phyloP scores from a whole-genome alignment of 1,140 invertebrate species.

The Vollenhovia emeryi region DNA sequence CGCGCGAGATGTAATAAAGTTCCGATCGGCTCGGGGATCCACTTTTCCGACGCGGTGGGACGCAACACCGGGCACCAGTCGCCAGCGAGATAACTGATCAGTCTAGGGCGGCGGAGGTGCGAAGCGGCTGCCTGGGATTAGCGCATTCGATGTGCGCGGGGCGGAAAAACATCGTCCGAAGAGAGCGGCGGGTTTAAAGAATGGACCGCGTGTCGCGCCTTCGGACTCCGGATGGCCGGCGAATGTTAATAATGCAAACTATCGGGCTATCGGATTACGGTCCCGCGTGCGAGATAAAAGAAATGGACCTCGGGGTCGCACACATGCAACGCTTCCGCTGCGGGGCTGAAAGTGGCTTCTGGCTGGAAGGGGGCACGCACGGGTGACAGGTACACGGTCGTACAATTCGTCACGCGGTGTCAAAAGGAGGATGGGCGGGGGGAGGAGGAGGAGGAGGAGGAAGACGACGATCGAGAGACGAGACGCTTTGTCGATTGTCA shows the following conservation, averaged over 20 bases:
- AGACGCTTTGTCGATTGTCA: slow-evolving; percentile 60
- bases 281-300: background rate
- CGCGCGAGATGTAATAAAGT: slow-evolving; percentile 31
- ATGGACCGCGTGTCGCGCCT: background rate
- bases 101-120: background rate
- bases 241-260: background rate
- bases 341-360: background rate
- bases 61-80: background rate
- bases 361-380: background rate
- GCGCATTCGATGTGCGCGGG: no score
- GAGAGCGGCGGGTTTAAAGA: background rate
- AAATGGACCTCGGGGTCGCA: background rate
- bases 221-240: background rate
- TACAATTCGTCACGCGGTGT: slow-evolving; percentile 34
- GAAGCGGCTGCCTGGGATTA: background rate
- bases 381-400: slow-evolving; percentile 23
- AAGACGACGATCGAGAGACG: slow-evolving; percentile 52
- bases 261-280: background rate
- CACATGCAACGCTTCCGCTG: background rate
- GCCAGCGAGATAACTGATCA: background rate
- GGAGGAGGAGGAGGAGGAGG: background rate
- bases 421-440: slow-evolving; percentile 34
- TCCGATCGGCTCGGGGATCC: background rate
- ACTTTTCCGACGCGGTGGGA: background rate
- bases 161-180: background rate